Conservation (phyloP, 2,113 vertebrate genomes). For the Petrocephalus zakoni region DNA sequence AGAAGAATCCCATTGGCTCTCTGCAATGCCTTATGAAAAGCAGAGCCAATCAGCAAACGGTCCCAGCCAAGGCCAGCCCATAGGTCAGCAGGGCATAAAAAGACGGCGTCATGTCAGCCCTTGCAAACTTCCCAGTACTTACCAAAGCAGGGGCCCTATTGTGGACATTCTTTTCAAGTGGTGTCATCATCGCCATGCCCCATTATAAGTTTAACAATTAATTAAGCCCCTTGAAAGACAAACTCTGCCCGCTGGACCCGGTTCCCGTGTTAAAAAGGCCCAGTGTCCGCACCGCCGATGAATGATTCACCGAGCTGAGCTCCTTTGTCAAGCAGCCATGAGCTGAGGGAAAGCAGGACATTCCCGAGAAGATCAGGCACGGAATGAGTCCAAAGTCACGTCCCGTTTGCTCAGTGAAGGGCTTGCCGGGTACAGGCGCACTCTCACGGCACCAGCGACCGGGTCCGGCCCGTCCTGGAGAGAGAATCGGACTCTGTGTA, state of each 20-base stretch:
- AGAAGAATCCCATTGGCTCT: not conserved
- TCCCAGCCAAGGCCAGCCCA: slow-evolving; percentile 43
- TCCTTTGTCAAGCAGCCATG: not conserved
- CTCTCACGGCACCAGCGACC: not conserved
- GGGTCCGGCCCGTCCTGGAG: not conserved
- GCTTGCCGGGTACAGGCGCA: not conserved
- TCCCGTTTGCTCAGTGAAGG: not conserved
- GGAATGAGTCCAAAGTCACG: not conserved
- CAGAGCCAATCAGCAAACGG: not conserved
- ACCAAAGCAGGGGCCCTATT: slow-evolving; percentile 29
- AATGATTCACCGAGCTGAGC: not conserved
- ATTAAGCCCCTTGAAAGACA: not conserved
- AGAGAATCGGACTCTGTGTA: not conserved
- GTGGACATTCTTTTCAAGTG: slow-evolving; percentile 21
- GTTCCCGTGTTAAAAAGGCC: not conserved
- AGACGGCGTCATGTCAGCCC: slow-evolving; percentile 37
- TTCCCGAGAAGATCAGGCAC: not conserved
- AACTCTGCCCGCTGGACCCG: not conserved
- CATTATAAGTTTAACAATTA: slow-evolving; percentile 18
- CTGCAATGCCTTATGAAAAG: not conserved
- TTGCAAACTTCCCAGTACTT: slow-evolving; percentile 39
- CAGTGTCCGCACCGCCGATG: not conserved
- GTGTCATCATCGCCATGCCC: slow-evolving; percentile 13
- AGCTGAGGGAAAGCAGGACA: not conserved
- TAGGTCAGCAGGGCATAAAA: slow-evolving; percentile 34